phyloP scores from a whole-genome alignment of 1,140 invertebrate species.

The Acromyrmex echinatior region DNA sequence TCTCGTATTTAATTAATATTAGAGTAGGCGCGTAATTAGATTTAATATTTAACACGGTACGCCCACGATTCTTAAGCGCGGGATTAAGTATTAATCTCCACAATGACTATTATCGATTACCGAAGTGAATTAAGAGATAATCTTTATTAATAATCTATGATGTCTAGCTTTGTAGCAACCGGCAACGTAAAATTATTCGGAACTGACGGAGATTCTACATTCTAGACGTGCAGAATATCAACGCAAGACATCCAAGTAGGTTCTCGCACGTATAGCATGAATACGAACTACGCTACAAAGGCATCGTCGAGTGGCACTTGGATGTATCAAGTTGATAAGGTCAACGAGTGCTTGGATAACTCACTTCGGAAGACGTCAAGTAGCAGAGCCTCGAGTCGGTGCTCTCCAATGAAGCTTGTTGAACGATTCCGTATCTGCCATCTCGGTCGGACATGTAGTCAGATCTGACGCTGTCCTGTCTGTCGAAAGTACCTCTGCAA shows the following conservation, averaged over 20 bases:
- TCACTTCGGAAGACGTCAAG: slow-evolving; percentile 98
- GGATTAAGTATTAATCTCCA: slow-evolving; percentile 21
- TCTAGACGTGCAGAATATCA: slow-evolving; percentile 31
- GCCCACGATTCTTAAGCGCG: slow-evolving; percentile 17
- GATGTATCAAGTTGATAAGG: slow-evolving; percentile 79
- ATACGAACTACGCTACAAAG: slow-evolving; percentile 41
- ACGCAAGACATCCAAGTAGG: slow-evolving; percentile 28
- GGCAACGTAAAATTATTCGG: not conserved
- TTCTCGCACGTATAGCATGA: slow-evolving; percentile 2
- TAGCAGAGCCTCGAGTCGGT: slow-evolving; percentile 97
- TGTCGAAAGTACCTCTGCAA: slow-evolving; percentile 93
- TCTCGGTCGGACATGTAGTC: slow-evolving; percentile 96
- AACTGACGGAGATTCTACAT: not conserved
- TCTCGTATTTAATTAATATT: slow-evolving; percentile 45
- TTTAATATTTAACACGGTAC: slow-evolving; percentile 43
- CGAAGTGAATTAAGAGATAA: not conserved
- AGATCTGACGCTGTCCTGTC: slow-evolving; percentile 95
- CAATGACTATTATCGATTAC: not conserved
- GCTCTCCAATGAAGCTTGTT: slow-evolving; percentile 97
- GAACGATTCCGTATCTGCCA: slow-evolving; percentile 94
- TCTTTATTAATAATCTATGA: not conserved
- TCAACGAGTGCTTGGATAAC: slow-evolving; percentile 85
- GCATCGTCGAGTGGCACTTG: slow-evolving; percentile 66
- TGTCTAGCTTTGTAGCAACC: not conserved
- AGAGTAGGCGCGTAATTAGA: slow-evolving; percentile 13